These are phyloP conservation scores for Prionace glauca DNA, from an alignment of 2,797 vertebrate genomes.

Conservation along the genomic window DNA sequence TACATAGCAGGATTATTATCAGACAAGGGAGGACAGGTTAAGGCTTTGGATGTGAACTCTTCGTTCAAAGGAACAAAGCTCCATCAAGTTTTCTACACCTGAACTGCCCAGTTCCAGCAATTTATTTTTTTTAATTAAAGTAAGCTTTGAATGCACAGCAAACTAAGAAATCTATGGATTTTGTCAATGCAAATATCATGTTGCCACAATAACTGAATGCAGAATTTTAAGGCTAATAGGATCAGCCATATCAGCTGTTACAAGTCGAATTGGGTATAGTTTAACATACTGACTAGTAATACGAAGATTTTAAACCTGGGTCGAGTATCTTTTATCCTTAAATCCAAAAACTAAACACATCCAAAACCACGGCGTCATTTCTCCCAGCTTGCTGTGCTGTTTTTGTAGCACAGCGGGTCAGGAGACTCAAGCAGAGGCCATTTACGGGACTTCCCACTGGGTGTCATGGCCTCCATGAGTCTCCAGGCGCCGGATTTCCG, in stretches of 20 bases:
- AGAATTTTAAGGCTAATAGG: neutral
- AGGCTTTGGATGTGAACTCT: neutral
- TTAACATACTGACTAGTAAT: neutral
- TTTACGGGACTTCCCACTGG: too few species aligned
- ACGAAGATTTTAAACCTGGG: neutral
- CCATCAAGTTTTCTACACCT: neutral
- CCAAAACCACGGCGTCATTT: too few species aligned
- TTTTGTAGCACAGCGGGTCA: too few species aligned
- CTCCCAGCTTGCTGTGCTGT: too few species aligned
- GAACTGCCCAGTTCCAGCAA: neutral
- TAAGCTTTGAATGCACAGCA: neutral
- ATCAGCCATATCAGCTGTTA: neutral
- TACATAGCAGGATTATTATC: neutral
- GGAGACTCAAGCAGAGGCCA: too few species aligned
- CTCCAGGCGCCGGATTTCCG: too few species aligned
- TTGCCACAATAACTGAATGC: neutral
- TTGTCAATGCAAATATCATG: neutral
- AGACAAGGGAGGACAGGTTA: neutral
- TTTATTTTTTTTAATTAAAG: neutral
- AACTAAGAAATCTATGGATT: neutral
- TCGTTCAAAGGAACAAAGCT: neutral
- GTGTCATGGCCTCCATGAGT: too few species aligned
- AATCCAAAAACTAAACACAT: too few species aligned
- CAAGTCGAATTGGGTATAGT: neutral
- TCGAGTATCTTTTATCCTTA: too few species aligned